phyloP scores from a whole-genome alignment of 2,797 vertebrate species.

The Furcifer pardalis region DNA sequence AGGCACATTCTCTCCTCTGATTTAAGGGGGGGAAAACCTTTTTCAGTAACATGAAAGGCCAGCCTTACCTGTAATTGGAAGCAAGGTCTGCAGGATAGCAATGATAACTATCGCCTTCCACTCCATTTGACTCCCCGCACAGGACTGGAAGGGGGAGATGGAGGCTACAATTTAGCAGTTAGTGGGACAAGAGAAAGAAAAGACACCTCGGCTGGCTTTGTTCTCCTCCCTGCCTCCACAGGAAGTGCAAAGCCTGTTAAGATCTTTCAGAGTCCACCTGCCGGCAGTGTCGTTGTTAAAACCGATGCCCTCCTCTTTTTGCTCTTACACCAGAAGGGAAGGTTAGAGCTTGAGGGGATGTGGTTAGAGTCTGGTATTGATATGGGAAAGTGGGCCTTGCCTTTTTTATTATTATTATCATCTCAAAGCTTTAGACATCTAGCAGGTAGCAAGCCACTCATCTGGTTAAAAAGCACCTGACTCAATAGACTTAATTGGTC shows the following conservation, averaged over 20 bases:
- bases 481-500: neutral
- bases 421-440: neutral
- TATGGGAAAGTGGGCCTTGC: neutral
- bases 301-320: slow-evolving; percentile 47
- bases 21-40: neutral
- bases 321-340: slow-evolving; percentile 53
- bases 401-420: neutral
- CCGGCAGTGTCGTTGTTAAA: neutral
- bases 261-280: slow-evolving; percentile 64
- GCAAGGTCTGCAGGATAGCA: slow-evolving; percentile 48
- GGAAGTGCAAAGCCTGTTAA: slow-evolving; percentile 67
- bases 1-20: neutral
- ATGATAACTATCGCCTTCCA: neutral
- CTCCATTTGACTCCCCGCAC: slow-evolving; percentile 56
- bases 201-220: slow-evolving; percentile 18
- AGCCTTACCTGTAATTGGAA: slow-evolving; percentile 67
- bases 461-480: neutral
- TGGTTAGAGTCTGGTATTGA: neutral
- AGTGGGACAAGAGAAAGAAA: neutral
- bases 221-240: slow-evolving; percentile 48
- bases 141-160: accelerated
- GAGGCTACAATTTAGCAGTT: slow-evolving; percentile 5
- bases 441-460: neutral
- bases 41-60: accelerated
- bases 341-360: neutral